phyloP scores from a whole-genome alignment of 2,888 invertebrate genomes.

The Biston betularia region DNA sequence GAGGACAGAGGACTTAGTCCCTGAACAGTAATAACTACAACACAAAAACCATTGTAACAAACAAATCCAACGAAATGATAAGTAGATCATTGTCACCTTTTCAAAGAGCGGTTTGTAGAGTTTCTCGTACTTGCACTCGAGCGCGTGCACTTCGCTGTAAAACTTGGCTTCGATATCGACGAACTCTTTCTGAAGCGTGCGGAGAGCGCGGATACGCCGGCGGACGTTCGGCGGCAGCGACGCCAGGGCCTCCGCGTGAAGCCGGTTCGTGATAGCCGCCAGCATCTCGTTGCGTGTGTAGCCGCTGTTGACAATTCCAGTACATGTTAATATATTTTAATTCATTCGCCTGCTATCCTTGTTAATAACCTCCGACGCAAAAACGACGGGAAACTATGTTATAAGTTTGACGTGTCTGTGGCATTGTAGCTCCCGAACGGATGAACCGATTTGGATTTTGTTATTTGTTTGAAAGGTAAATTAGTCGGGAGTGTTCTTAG shows the following conservation, averaged over 20 bases:
- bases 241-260: slow-evolving; percentile 87
- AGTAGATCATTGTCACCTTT: slow-evolving; percentile 83
- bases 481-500: no score
- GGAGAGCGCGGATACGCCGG: slow-evolving; percentile 93
- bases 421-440: no score
- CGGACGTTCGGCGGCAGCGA: slow-evolving; percentile 91
- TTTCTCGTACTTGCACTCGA: slow-evolving; percentile 96
- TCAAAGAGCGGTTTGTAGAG: slow-evolving; percentile 92
- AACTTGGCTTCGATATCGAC: slow-evolving; percentile 96
- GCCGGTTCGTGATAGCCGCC: slow-evolving; percentile 85
- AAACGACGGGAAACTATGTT: no score
- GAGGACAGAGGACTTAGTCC: no score
- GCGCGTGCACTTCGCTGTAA: slow-evolving; percentile 96
- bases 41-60: background rate
- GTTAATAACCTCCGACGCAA: no score
- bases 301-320: slow-evolving; percentile 56
- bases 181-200: slow-evolving; percentile 94
- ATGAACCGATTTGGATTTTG: no score
- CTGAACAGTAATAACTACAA: background rate
- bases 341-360: background rate
- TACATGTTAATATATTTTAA: background rate
- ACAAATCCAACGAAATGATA: background rate
- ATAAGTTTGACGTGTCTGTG: no score
- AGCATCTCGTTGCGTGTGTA: slow-evolving; percentile 85
- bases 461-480: no score